Base-by-base conservation (phyloP, 2,797 vertebrate genomes). In the Rhodeus uyekii region DNA sequence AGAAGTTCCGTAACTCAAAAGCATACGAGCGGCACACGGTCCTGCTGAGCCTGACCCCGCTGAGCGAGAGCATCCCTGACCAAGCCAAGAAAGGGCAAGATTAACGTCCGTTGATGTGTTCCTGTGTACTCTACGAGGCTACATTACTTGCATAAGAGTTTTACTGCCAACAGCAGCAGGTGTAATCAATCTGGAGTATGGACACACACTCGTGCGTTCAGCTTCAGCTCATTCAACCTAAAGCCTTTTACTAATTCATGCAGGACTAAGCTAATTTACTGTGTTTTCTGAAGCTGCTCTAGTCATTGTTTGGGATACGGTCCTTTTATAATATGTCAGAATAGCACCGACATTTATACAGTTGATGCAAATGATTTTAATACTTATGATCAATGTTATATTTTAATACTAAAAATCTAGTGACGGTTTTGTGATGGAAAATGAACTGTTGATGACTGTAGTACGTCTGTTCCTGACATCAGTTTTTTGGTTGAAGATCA, bases 21-120 rank as follows among this genome's bases (percentile, higher is more conserved):
- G 95, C 96, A 73, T 97, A 95, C 0, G 88, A 98, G 64, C 94
- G 98, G 53, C 96, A 98, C 89, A 36, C 69, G 0, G 64, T 98
- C 46, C 94, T 99, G 68, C 92, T 96, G 74, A 81, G 92, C 86
- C 39, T 98, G 80, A 98, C 95, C 0, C 98, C 97, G 0, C 94
- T 98, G 38, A 94, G 87, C 0, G 88, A 96, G 81, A 98, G 94
- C 92, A 96, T 99, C 76, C 97, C 96, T 0, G 95, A 98, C 2
- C 0, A 61, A 0, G 90, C 92, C 34, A 96, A 94, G 87, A 93
- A 94, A 83, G 50, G 84, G 14, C 86, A 89, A 22, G 91, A 94
- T 3, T 81, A 48, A 55, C 68, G 1, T 3, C 6, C 38, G 19
- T 27, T 22, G 24, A 63, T 3, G 19, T 65, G 32, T 48, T 2